These are phyloP conservation scores for Zootermopsis nevadensis DNA, from an alignment of 2,888 invertebrate genomes.

Conservation along the genomic window DNA sequence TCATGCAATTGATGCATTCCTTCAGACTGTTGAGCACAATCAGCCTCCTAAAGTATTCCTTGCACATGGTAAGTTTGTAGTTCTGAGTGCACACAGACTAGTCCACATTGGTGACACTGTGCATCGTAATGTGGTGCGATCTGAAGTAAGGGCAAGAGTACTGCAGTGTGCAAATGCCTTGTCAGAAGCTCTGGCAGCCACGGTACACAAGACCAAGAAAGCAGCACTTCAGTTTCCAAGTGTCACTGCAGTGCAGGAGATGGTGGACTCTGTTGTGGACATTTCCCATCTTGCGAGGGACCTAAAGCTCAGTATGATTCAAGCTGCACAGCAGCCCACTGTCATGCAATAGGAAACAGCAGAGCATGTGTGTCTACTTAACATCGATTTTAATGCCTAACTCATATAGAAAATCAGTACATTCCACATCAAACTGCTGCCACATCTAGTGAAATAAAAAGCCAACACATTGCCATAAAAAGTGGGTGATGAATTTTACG, in stretches of 20 bases:
- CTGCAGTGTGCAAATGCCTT: slow-evolving; percentile 82
- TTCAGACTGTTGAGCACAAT: slow-evolving; percentile 90
- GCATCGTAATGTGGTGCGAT: slow-evolving; percentile 83
- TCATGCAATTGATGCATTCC: slow-evolving; percentile 91
- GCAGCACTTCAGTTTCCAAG: slow-evolving; percentile 94
- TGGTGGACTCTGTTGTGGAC: slow-evolving; percentile 91
- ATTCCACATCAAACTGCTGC: slow-evolving; percentile 27
- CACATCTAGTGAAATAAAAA: background rate
- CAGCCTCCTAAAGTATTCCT: slow-evolving; percentile 93
- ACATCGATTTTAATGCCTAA: slow-evolving; percentile 32
- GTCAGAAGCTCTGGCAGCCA: slow-evolving; percentile 83
- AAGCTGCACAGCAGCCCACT: slow-evolving; percentile 45
- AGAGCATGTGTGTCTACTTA: slow-evolving; percentile 2
- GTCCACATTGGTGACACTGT: slow-evolving; percentile 96
- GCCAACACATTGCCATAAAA: slow-evolving; percentile 24
- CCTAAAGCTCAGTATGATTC: slow-evolving; percentile 66
- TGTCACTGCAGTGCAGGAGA: slow-evolving; percentile 89
- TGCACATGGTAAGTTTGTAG: slow-evolving; percentile 94
- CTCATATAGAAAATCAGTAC: slow-evolving; percentile 4
- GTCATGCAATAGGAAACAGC: background rate
- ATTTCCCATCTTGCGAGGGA: slow-evolving; percentile 87
- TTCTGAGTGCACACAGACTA: slow-evolving; percentile 91
- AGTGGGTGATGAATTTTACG: background rate
- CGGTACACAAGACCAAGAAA: slow-evolving; percentile 88
- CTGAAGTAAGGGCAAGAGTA: slow-evolving; percentile 78